Evolutionary conservation across 2,888 invertebrate genomes (phyloP).

Genomic region (Zaprionus obscuricornis): DNA sequence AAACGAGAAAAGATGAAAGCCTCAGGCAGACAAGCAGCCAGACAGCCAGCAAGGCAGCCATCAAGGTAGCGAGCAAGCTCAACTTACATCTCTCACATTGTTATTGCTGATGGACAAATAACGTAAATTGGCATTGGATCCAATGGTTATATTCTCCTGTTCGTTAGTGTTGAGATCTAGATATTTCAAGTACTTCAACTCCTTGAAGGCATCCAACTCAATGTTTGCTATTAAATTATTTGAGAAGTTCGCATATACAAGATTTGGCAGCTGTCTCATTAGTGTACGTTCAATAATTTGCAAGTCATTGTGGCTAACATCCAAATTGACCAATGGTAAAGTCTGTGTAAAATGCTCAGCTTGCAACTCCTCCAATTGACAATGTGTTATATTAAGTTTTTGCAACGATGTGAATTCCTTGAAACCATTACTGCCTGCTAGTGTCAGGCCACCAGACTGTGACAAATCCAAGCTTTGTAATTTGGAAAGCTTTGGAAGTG

Average conservation of each 20-base stretch:
- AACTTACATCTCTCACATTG: constrained; percentile 68
- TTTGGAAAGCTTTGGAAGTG: constrained; percentile 31
- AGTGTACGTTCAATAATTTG: constrained; percentile 41
- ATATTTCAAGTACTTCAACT: constrained; percentile 49
- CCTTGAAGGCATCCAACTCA: constrained; percentile 57
- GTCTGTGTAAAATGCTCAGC: constrained; percentile 51
- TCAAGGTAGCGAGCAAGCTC: neutral
- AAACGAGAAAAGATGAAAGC: neutral
- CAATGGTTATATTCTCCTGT: constrained; percentile 66
- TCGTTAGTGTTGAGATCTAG: constrained; percentile 75
- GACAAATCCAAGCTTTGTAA: constrained; percentile 74
- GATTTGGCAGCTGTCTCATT: constrained; percentile 53
- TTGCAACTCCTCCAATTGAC: constrained; percentile 59
- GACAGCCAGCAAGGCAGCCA: no score
- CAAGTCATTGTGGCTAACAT: constrained; percentile 77
- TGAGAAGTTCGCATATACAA: constrained; percentile 76
- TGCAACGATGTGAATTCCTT: constrained; percentile 58
- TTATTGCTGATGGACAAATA: constrained; percentile 75
- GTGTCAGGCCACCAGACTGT: constrained; percentile 56
- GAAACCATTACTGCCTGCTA: constrained; percentile 64
- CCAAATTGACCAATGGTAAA: constrained; percentile 61
- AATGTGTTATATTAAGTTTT: constrained; percentile 71
- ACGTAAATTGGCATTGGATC: constrained; percentile 57
- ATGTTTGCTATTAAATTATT: constrained; percentile 68
- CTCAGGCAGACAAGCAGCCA: no score